Evolutionary conservation across 2,797 vertebrate species (phyloP).

Genomic region (Rhynchonycteris naso): DNA sequence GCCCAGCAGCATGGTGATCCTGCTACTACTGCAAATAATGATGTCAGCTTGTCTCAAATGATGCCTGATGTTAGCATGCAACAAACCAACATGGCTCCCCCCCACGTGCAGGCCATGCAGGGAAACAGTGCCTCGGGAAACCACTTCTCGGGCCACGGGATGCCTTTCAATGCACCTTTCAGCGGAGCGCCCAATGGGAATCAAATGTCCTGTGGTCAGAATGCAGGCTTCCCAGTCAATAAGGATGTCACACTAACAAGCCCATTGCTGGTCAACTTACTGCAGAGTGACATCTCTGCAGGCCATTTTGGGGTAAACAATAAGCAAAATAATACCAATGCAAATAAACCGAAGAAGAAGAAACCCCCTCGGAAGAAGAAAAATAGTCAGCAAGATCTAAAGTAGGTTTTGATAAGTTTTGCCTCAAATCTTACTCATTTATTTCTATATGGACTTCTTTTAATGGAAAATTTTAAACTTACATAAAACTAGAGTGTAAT

Average conservation of each 20-base stretch:
- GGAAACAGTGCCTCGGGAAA: constrained; percentile 87
- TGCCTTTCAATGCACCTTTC: constrained; percentile 92
- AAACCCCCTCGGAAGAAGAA: constrained; percentile 99
- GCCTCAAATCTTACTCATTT: constrained; percentile 52
- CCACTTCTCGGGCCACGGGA: constrained; percentile 94
- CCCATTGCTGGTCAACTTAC: constrained; percentile 96
- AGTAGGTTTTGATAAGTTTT: constrained; percentile 88
- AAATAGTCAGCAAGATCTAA: constrained; percentile 90
- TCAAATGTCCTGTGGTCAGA: constrained; percentile 92
- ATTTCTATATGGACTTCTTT: constrained; percentile 63
- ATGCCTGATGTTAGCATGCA: constrained; percentile 95
- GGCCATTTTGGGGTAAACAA: constrained; percentile 97
- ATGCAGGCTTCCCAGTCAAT: constrained; percentile 93
- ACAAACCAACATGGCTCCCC: constrained; percentile 92
- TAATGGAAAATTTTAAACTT: constrained; percentile 48
- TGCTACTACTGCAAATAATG: constrained; percentile 83
- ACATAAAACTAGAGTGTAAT: constrained; percentile 49
- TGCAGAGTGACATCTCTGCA: constrained; percentile 99
- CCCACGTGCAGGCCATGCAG: constrained; percentile 96
- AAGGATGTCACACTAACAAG: constrained; percentile 98
- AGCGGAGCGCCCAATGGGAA: constrained; percentile 91
- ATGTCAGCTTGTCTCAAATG: constrained; percentile 93
- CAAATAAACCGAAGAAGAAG: constrained; percentile 97
- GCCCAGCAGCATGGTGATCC: constrained; percentile 92
- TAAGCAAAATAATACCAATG: constrained; percentile 93